Conservation (phyloP, 2,888 invertebrate species). For the Phyto melanocephala region DNA sequence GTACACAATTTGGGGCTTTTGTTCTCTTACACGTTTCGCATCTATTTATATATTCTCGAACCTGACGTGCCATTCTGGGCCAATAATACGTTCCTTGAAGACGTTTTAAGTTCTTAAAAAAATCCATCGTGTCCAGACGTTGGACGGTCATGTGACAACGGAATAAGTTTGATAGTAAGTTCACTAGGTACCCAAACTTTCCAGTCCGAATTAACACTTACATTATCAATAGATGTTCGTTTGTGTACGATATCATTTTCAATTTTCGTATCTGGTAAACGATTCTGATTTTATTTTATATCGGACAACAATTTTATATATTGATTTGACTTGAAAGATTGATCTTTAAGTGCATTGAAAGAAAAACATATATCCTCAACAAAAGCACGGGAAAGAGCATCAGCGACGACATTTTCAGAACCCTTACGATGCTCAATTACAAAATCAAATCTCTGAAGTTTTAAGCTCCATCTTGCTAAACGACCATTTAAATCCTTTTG, state of each 20-base stretch:
- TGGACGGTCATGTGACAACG: neutral
- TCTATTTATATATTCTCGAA: neutral
- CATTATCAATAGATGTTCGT: neutral
- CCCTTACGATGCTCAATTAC: neutral
- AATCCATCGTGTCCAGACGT: neutral
- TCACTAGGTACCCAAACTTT: neutral
- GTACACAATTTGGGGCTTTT: neutral
- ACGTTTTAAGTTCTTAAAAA: neutral
- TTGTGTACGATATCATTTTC: neutral
- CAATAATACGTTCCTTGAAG: neutral
- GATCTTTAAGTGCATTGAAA: neutral
- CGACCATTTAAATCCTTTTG: neutral
- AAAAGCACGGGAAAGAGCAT: neutral
- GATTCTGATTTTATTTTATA: neutral
- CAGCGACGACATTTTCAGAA: neutral
- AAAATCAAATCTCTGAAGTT: neutral
- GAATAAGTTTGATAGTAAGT: neutral
- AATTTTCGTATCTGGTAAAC: neutral
- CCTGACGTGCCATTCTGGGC: neutral
- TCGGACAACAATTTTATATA: neutral
- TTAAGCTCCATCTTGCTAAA: neutral
- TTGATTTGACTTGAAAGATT: neutral
- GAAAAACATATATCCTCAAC: neutral
- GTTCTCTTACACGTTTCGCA: neutral
- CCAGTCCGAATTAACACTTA: neutral